Evolutionary conservation across 2,797 vertebrate genomes (phyloP).

Genomic region (Manis pentadactyla): DNA sequence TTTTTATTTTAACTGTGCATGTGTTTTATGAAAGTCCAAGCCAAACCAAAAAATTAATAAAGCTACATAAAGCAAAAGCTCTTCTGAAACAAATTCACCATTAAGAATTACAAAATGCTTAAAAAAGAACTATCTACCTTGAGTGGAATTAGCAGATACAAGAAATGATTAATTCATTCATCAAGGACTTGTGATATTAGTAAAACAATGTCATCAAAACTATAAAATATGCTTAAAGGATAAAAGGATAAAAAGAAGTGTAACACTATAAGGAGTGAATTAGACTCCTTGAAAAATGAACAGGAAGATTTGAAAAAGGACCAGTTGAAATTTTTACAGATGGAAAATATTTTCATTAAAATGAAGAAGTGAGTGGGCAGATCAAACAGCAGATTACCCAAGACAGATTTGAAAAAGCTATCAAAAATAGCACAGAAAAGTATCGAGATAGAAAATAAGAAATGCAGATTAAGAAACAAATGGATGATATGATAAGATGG

Average conservation of each 20-base stretch:
- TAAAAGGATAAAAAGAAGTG: neutral
- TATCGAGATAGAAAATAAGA: conserved; percentile 17
- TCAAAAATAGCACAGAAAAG: neutral
- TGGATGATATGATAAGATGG: neutral
- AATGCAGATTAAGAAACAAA: neutral
- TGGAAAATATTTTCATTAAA: conserved; percentile 32
- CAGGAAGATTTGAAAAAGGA: neutral
- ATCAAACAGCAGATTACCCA: neutral
- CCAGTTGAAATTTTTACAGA: neutral
- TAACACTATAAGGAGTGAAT: neutral
- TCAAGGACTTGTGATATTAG: neutral
- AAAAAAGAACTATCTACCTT: neutral
- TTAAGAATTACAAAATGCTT: conserved; percentile 39
- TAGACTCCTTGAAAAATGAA: conserved; percentile 20
- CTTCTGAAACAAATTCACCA: conserved; percentile 44
- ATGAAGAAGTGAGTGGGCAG: neutral
- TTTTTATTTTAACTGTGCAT: neutral
- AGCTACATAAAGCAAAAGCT: conserved; percentile 38
- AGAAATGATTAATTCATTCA: neutral
- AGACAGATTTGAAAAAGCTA: neutral
- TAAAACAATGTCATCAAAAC: conserved; percentile 20
- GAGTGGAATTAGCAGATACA: neutral
- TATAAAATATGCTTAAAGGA: conserved; percentile 9
- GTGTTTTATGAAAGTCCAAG: neutral
- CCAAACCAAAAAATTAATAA: conserved; percentile 42